These are phyloP conservation scores for Pterophyllum scalare DNA, from an alignment of 2,113 vertebrate genomes.

Conservation along the genomic window DNA sequence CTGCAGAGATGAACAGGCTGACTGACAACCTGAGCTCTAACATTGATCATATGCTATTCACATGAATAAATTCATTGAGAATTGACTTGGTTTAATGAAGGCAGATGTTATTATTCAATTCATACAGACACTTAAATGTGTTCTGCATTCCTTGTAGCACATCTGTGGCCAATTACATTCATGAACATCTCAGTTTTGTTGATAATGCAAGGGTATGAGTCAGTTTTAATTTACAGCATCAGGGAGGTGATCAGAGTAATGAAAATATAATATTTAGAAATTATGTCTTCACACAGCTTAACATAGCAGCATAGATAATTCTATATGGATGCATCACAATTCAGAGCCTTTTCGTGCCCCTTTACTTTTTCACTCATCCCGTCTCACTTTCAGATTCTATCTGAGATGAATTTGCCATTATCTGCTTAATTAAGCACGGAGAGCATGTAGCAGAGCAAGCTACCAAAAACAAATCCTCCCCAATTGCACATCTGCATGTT, in stretches of 20 bases:
- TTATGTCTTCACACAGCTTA: background rate
- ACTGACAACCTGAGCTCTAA: constrained; percentile 46
- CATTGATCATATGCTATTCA: constrained; percentile 55
- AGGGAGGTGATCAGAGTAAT: background rate
- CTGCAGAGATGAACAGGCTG: constrained; percentile 47
- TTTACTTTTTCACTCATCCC: constrained; percentile 8
- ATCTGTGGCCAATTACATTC: constrained; percentile 23
- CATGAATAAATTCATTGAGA: constrained; percentile 16
- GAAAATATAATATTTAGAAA: constrained; percentile 3
- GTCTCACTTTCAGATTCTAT: constrained; percentile 30
- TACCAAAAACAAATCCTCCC: constrained; percentile 67
- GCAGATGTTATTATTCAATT: constrained; percentile 52
- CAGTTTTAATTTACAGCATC: background rate
- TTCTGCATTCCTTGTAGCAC: background rate
- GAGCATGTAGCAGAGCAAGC: constrained; percentile 55
- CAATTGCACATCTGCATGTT: constrained; percentile 77
- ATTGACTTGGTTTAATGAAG: constrained; percentile 36
- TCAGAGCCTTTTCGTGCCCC: background rate
- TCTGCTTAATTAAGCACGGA: constrained; percentile 71
- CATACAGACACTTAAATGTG: background rate
- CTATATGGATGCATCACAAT: background rate
- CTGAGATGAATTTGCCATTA: constrained; percentile 63
- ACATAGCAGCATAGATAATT: background rate
- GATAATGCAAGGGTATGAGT: background rate
- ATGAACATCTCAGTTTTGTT: constrained; percentile 2